Conservation (phyloP, 1,140 invertebrate species). For the Drosophila fuyamai region DNA sequence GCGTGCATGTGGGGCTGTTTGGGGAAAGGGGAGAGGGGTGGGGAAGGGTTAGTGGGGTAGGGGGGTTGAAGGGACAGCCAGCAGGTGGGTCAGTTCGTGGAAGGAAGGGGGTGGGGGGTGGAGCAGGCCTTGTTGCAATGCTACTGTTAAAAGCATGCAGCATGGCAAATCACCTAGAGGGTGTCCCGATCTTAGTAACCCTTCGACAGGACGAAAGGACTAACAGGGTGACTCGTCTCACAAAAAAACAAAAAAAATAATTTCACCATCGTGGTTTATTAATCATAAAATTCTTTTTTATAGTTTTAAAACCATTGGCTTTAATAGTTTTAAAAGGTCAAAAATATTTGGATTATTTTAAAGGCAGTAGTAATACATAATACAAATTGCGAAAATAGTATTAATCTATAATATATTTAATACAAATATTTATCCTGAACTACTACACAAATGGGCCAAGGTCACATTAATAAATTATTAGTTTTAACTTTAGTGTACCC, state of each 20-base stretch:
- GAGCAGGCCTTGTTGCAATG: slow-evolving; percentile 44
- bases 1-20: slow-evolving; percentile 15
- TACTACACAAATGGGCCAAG: no score
- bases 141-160: slow-evolving; percentile 61
- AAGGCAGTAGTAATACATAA: no score
- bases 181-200: slow-evolving; percentile 6
- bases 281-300: no score
- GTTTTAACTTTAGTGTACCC: no score
- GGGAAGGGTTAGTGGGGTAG: background rate
- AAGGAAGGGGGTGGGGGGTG: background rate
- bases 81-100: slow-evolving; percentile 13
- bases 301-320: no score
- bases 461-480: no score
- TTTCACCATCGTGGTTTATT: background rate
- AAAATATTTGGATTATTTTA: no score
- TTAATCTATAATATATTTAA: no score
- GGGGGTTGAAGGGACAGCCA: background rate
- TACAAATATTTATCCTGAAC: no score
- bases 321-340: no score
- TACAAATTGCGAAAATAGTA: no score
- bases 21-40: background rate
- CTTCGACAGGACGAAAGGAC: no score
- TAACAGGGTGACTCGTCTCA: slow-evolving; percentile 6
- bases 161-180: slow-evolving; percentile 45
- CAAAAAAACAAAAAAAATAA: background rate